phyloP scores from a whole-genome alignment of 2,797 vertebrate species.

The Scleropages formosus region DNA sequence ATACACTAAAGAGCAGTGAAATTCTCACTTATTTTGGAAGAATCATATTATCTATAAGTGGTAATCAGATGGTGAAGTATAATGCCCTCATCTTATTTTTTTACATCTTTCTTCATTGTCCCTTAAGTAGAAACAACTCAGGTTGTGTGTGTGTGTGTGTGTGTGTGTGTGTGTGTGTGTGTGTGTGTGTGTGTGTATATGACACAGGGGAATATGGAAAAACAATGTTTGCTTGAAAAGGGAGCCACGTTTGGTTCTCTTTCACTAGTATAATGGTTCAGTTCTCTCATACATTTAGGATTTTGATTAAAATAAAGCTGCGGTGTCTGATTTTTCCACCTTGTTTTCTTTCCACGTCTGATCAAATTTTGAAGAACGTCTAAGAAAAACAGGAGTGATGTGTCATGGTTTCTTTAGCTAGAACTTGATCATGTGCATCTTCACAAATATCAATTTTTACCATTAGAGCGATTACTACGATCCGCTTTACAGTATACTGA shows the following conservation, averaged over 20 bases:
- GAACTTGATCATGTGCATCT: too few relatives aligned
- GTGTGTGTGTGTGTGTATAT: background rate
- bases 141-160: background rate
- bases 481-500: too few relatives aligned
- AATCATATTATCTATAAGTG: background rate
- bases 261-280: conserved; percentile 18
- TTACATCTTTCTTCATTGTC: background rate
- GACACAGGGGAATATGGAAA: background rate
- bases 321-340: conserved; percentile 27
- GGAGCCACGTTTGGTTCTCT: conserved; percentile 5
- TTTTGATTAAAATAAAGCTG: conserved; percentile 36
- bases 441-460: too few relatives aligned
- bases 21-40: background rate
- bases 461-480: too few relatives aligned
- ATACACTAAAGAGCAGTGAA: conserved; percentile 4
- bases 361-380: too few relatives aligned
- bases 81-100: conserved; percentile 1
- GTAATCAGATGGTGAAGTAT: background rate
- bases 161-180: background rate
- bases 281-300: conserved; percentile 23
- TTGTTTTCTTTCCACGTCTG: background rate
- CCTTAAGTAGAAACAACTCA: conserved; percentile 15
- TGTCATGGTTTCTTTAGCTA: too few relatives aligned
- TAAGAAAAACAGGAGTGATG: too few relatives aligned
- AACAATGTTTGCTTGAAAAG: conserved; percentile 6